Conservation (phyloP, 2,888 invertebrate species). For the Hyppa rectilinea region DNA sequence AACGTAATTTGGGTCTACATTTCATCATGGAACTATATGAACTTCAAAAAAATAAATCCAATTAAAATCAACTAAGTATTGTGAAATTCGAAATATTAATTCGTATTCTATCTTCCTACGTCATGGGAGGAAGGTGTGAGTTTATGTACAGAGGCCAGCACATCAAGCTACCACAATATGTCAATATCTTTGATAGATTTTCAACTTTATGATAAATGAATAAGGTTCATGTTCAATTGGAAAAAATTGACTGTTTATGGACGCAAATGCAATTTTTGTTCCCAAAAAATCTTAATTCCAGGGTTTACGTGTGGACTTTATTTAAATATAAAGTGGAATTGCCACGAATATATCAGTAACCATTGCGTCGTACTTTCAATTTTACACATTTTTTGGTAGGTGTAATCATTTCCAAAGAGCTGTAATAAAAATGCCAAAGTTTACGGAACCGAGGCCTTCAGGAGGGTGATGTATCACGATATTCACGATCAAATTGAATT, state of each 20-base stretch:
- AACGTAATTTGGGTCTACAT: not conserved
- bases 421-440: slow-evolving; percentile 56
- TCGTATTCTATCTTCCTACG: no score
- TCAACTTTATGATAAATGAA: no score
- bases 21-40: not conserved
- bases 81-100: not conserved
- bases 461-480: slow-evolving; percentile 41
- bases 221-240: no score
- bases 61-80: not conserved
- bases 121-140: no score
- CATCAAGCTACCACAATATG: no score
- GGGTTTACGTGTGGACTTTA: not conserved
- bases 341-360: not conserved
- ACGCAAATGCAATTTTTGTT: slow-evolving; percentile 1
- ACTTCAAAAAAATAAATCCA: slow-evolving; percentile 5
- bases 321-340: slow-evolving; percentile 6
- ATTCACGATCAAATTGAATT: slow-evolving; percentile 57
- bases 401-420: slow-evolving; percentile 46
- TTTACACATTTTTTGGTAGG: slow-evolving; percentile 28
- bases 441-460: slow-evolving; percentile 25
- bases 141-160: no score
- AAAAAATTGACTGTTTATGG: no score
- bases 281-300: not conserved
- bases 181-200: no score
- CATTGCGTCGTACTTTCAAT: slow-evolving; percentile 12